A percentile compares a stretch with the other conserved stretches of the same genome.
Evolutionary conservation across 1,140 invertebrate genomes (phyloP).

Genomic region (Diabrotica undecimpunctata): DNA sequence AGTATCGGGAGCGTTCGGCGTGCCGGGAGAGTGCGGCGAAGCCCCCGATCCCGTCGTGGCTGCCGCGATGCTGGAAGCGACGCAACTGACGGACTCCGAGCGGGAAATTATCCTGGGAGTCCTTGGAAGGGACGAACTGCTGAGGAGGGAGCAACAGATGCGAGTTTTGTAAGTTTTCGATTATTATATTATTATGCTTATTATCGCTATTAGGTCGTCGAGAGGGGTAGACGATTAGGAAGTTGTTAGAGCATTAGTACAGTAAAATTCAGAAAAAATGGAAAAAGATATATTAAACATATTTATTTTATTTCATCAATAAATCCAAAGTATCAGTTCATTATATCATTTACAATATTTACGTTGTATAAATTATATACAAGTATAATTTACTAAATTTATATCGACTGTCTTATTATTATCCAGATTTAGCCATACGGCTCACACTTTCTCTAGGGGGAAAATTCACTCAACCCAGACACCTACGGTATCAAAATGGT

Average conservation of each 20-base stretch:
- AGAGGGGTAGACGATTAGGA: not conserved
- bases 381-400: too few relatives aligned
- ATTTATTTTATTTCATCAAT: too few relatives aligned
- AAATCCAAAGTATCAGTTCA: too few relatives aligned
- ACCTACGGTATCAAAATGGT: too few relatives aligned
- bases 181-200: not conserved
- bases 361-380: too few relatives aligned
- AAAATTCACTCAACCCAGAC: too few relatives aligned
- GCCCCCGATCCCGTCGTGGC: slow-evolving; percentile 41
- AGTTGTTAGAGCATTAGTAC: not conserved
- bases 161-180: slow-evolving; percentile 41
- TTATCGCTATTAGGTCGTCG: not conserved
- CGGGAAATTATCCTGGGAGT: slow-evolving; percentile 45
- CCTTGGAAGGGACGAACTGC: slow-evolving; percentile 41
- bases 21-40: slow-evolving; percentile 11
- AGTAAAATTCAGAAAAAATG: too few relatives aligned
- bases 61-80: slow-evolving; percentile 40
- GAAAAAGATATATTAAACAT: too few relatives aligned
- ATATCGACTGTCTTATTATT: too few relatives aligned
- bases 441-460: too few relatives aligned
- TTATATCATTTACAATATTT: too few relatives aligned
- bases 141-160: slow-evolving; percentile 41
- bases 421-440: too few relatives aligned
- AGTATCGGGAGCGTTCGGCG: not conserved
- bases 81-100: slow-evolving; percentile 40